A percentile compares a stretch with the other conserved stretches of the same genome.
Conservation (phyloP, 2,113 vertebrate genomes). For the Poeciliopsis turrubarensis region DNA sequence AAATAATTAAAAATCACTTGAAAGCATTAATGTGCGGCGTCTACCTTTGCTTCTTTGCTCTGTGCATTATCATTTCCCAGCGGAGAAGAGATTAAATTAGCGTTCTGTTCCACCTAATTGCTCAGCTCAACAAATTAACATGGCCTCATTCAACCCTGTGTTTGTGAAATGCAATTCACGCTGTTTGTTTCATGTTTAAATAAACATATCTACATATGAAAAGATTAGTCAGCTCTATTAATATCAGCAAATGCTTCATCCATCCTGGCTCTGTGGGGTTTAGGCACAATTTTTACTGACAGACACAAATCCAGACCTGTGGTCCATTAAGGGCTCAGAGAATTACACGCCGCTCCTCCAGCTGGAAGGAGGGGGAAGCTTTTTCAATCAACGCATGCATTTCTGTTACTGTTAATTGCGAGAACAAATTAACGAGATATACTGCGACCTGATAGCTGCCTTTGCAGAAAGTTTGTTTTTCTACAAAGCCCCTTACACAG, state of each 20-base stretch:
- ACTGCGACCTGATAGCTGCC: constrained; percentile 16
- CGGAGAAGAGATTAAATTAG: constrained; percentile 75
- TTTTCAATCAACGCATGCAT: constrained; percentile 35
- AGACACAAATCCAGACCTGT: constrained; percentile 25
- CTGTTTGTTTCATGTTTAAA: constrained; percentile 76
- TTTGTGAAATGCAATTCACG: constrained; percentile 60
- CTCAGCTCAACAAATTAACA: constrained; percentile 73
- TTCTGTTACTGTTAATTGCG: constrained; percentile 46
- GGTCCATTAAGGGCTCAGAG: neutral
- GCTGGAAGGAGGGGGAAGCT: constrained; percentile 18
- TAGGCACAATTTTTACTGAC: constrained; percentile 18
- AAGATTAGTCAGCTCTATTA: constrained; percentile 68
- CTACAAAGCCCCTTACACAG: constrained; percentile 33
- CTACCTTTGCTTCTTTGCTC: constrained; percentile 39
- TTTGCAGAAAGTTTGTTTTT: neutral
- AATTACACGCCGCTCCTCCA: neutral
- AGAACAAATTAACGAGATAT: constrained; percentile 23
- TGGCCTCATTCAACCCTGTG: constrained; percentile 72
- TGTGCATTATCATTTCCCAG: constrained; percentile 75
- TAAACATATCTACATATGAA: constrained; percentile 74
- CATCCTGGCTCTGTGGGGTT: constrained; percentile 15
- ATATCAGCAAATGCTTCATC: constrained; percentile 56
- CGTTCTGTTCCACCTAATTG: constrained; percentile 79
- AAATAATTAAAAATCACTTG: constrained; percentile 75
- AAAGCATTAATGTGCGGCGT: constrained; percentile 58